Conservation (phyloP, 2,113 vertebrate genomes). For the Paradoxurus hermaphroditus region DNA sequence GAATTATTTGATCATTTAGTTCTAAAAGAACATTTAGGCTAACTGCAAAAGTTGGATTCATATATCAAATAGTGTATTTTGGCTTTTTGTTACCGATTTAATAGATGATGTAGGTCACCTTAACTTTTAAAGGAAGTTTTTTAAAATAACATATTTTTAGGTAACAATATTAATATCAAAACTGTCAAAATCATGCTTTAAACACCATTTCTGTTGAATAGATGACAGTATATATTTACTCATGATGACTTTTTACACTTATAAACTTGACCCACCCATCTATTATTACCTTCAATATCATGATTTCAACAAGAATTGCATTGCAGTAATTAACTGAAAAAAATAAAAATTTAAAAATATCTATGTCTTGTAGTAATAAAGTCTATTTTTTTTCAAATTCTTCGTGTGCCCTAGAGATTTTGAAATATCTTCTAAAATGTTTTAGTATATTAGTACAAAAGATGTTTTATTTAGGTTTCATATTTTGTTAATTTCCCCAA, state of each 20-base stretch:
- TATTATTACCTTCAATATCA: conserved; percentile 17
- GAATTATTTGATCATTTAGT: conserved; percentile 51
- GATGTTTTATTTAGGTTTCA: background rate
- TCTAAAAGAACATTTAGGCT: conserved; percentile 49
- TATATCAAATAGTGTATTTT: conserved; percentile 15
- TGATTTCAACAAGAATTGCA: background rate
- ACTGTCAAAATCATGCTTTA: background rate
- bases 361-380: background rate
- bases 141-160: background rate
- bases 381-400: background rate
- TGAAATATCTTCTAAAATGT: background rate
- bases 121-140: conserved; percentile 9
- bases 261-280: background rate
- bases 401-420: background rate
- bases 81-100: conserved; percentile 25
- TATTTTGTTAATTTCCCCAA: background rate
- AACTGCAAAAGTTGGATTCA: conserved; percentile 50
- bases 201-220: background rate
- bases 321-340: background rate
- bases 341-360: conserved; percentile 1
- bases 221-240: background rate
- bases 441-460: background rate
- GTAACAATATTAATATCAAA: background rate
- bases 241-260: background rate
- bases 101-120: background rate